Evolutionary conservation across 1,140 invertebrate genomes (phyloP).

Genomic region (Drosophila baimaii): DNA sequence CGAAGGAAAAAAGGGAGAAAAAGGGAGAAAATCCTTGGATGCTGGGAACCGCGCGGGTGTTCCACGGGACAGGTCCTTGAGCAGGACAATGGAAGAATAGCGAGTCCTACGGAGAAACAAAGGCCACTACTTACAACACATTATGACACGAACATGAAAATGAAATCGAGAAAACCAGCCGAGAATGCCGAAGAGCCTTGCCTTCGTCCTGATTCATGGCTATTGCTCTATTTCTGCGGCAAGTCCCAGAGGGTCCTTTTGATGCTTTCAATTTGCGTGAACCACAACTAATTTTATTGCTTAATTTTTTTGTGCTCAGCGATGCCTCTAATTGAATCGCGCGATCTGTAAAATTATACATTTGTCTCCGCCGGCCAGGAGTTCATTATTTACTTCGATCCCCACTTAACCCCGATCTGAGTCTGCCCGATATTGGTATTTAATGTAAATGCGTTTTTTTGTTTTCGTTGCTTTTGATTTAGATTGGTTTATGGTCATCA

Average conservation of each 20-base stretch:
- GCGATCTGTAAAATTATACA: slow-evolving; percentile 77
- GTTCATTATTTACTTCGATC: slow-evolving; percentile 73
- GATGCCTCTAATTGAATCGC: slow-evolving; percentile 70
- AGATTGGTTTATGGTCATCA: slow-evolving; percentile 44
- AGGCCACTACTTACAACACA: slow-evolving; percentile 79
- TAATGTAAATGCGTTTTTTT: slow-evolving; percentile 67
- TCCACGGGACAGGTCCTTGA: slow-evolving; percentile 73
- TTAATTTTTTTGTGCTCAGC: slow-evolving; percentile 76
- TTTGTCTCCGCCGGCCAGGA: slow-evolving; percentile 53
- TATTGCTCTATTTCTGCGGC: slow-evolving; percentile 79
- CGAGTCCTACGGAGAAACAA: slow-evolving; percentile 67
- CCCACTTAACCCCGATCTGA: not conserved
- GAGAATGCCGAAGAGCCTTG: slow-evolving; percentile 55
- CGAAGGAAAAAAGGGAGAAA: slow-evolving; percentile 2
- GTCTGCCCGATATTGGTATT: slow-evolving; percentile 39
- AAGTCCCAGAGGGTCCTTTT: slow-evolving; percentile 62
- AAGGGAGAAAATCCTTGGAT: slow-evolving; percentile 13
- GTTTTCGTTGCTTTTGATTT: slow-evolving; percentile 34
- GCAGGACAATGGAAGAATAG: slow-evolving; percentile 63
- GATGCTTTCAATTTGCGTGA: slow-evolving; percentile 79
- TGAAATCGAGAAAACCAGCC: slow-evolving; percentile 42
- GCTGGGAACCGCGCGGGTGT: slow-evolving; percentile 75
- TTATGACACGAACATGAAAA: slow-evolving; percentile 72
- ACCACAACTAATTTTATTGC: slow-evolving; percentile 84
- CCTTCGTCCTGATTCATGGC: slow-evolving; percentile 73